Evolutionary conservation across 2,797 vertebrate species (phyloP).

Genomic region (Anniella stebbinsi): DNA sequence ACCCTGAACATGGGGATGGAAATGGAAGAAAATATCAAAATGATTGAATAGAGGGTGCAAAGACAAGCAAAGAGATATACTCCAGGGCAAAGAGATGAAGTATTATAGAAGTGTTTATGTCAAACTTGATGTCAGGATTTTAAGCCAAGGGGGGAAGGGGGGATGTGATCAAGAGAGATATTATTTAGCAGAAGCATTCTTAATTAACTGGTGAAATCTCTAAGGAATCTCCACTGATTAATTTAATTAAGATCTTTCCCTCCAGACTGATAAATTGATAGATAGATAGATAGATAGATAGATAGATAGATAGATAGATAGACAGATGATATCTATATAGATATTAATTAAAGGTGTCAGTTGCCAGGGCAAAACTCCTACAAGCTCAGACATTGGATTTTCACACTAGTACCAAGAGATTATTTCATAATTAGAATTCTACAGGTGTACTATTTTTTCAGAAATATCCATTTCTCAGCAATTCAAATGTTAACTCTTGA

Average conservation of each 20-base stretch:
- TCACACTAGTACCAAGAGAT: neutral
- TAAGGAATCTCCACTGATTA: neutral
- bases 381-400: neutral
- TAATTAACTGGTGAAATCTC: neutral
- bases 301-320: too few relatives aligned
- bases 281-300: too few relatives aligned
- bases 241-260: conserved; percentile 14
- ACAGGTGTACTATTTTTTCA: neutral
- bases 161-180: neutral
- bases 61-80: neutral
- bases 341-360: neutral
- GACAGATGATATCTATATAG: neutral
- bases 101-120: neutral
- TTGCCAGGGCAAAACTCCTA: neutral
- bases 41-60: neutral
- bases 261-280: neutral
- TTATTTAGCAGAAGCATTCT: neutral
- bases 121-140: neutral
- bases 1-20: neutral
- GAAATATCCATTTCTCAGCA: neutral
- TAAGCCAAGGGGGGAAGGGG: neutral
- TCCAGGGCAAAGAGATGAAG: neutral
- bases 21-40: neutral
- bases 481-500: neutral
- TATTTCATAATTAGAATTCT: neutral